These are phyloP conservation scores for Sebastolobus altivelis DNA, from an alignment of 2,797 vertebrate genomes.

Conservation along the genomic window DNA sequence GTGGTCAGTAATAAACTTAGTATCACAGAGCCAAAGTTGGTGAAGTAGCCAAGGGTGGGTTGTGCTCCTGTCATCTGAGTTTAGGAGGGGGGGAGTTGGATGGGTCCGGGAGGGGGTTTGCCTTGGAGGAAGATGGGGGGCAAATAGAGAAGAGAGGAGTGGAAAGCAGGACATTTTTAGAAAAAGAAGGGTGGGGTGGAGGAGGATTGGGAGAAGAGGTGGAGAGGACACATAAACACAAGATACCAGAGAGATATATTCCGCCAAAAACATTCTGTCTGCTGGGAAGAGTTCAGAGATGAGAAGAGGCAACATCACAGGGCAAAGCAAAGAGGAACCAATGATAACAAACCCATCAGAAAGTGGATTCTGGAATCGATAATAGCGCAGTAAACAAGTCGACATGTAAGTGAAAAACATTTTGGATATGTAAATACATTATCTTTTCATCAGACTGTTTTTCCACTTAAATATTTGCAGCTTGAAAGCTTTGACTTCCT, in stretches of 20 bases:
- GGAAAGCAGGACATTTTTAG: slow-evolving; percentile 28
- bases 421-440: slow-evolving; percentile 13
- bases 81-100: not conserved
- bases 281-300: not conserved
- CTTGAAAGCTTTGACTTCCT: not conserved
- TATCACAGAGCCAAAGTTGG: slow-evolving; percentile 11
- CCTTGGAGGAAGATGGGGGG: slow-evolving; percentile 21
- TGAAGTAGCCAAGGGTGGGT: not conserved
- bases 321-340: slow-evolving; percentile 1
- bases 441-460: slow-evolving; percentile 10
- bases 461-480: not conserved
- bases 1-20: slow-evolving; percentile 22
- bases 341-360: slow-evolving; percentile 16
- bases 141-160: slow-evolving; percentile 10
- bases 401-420: not conserved
- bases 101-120: slow-evolving; percentile 1
- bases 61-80: slow-evolving; percentile 33
- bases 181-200: slow-evolving; percentile 14
- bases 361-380: slow-evolving; percentile 18
- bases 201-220: not conserved
- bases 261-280: not conserved
- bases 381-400: slow-evolving; percentile 20
- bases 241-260: not conserved
- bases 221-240: not conserved
- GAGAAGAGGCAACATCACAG: slow-evolving; percentile 32